Base-by-base conservation (phyloP, 2,888 invertebrate genomes). In the Thelaira solivaga region DNA sequence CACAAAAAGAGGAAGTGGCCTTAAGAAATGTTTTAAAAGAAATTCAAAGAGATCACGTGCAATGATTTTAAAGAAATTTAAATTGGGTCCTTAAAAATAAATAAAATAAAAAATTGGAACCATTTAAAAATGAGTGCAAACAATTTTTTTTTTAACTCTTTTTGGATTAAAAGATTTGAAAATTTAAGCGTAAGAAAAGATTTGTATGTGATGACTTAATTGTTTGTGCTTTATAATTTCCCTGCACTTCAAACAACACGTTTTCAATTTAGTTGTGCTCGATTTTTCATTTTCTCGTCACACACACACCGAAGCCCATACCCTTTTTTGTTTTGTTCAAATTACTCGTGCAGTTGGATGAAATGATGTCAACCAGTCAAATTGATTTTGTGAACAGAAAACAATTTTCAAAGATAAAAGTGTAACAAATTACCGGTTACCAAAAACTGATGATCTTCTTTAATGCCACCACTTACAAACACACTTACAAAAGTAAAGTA, bases 131-230 rank as follows among this genome's bases (percentile, higher is more conserved):
- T 57, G 78, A 80, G 82, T 80, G 81, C 80, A 39, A 61, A 59
- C 43, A 61, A 45, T 84, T 81, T 34, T 79, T 74, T 76, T 81
- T 81, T 79, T 74, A 82, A 67, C 43, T 53, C 79, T 77, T 80
- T 72, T 72, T 41, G 43, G 73, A 41, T 22, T 29, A 8, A 20
- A 18, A n/a, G 20, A 29, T 6, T 20, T 6, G 7, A 13, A 18
- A 18, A 22, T 6, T 26, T 13, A 13, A 41, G n/a, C 20, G 62
- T 47, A 41, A 36, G 69, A 34, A n/a, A 39, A 26, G 26, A 13
- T 5, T 8, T 2, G 29, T 65, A 26, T 78, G n/a, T n/a, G 74
- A 71, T 65, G 65, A 65, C 69, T 71, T 65, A 36, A 78, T 74
- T 49, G 4, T 31, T 31, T 53, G 29, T 34, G 11, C 0, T 26